Conservation (phyloP, 2,888 invertebrate species). For the Branchellion lobata region DNA sequence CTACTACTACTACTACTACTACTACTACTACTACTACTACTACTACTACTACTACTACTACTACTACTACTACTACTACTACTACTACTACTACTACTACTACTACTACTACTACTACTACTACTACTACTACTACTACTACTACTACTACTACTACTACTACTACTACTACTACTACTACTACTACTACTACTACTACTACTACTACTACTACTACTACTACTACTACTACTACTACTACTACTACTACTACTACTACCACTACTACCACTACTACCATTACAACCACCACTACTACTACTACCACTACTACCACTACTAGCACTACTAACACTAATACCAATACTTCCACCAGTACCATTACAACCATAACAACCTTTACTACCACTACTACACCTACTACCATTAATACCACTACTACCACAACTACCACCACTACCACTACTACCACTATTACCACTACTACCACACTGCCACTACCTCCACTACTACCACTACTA, state of each 20-base stretch:
- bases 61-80: no score
- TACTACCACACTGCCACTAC: not conserved
- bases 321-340: not conserved
- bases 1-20: no score
- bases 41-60: no score
- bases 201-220: not conserved
- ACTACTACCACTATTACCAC: constrained; percentile 12
- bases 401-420: not conserved
- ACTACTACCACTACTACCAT: constrained; percentile 5
- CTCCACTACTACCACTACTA: not conserved
- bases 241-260: constrained; percentile 3
- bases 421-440: not conserved
- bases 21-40: no score
- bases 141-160: constrained; percentile 5
- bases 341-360: not conserved
- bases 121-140: not conserved
- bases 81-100: no score
- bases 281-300: not conserved
- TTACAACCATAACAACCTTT: not conserved
- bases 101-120: no score
- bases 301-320: constrained; percentile 1
- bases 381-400: not conserved
- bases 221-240: constrained; percentile 1
- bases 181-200: not conserved
- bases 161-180: not conserved